Percentiles rank a stretch among this genome's conserved stretches.
Evolutionary conservation across 2,113 vertebrate genomes (phyloP).

Genomic region (Nannobrachium achirus): DNA sequence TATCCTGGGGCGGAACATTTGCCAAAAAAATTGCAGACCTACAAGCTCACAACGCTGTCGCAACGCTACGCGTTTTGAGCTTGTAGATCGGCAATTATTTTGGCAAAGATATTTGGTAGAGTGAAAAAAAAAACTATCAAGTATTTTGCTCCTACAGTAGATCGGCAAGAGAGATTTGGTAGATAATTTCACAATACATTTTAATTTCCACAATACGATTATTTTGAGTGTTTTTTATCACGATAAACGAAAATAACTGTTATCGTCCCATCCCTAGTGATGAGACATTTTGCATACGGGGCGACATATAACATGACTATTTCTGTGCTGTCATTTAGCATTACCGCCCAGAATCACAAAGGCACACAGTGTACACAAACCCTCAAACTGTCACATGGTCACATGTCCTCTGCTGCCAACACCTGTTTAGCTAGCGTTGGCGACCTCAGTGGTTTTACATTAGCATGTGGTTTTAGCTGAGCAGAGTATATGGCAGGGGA

Average conservation of each 20-base stretch:
- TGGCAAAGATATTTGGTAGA: too few species aligned
- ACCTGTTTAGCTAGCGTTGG: constrained; percentile 21
- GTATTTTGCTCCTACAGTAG: too few species aligned
- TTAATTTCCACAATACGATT: too few species aligned
- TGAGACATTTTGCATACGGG: neutral
- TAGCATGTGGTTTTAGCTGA: constrained; percentile 57
- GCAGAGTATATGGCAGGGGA: constrained; percentile 55
- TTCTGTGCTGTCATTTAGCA: constrained; percentile 3
- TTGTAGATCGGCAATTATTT: neutral
- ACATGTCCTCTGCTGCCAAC: constrained; percentile 34
- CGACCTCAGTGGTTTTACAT: constrained; percentile 56
- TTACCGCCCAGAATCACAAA: constrained; percentile 17
- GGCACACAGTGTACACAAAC: constrained; percentile 22
- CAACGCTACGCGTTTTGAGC: neutral
- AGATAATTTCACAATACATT: too few species aligned
- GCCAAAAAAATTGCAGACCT: too few species aligned
- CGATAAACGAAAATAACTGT: too few species aligned
- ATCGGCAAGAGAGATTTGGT: too few species aligned
- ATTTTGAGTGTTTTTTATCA: too few species aligned
- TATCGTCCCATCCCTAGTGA: too few species aligned
- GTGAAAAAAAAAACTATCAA: too few species aligned
- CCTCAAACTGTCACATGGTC: constrained; percentile 35
- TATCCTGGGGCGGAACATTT: too few species aligned
- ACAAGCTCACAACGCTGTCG: neutral
- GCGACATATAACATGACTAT: neutral